Percentiles rank a stretch among this genome's conserved stretches.
phyloP scores from a whole-genome alignment of 2,113 vertebrate genomes.

The Ia io region DNA sequence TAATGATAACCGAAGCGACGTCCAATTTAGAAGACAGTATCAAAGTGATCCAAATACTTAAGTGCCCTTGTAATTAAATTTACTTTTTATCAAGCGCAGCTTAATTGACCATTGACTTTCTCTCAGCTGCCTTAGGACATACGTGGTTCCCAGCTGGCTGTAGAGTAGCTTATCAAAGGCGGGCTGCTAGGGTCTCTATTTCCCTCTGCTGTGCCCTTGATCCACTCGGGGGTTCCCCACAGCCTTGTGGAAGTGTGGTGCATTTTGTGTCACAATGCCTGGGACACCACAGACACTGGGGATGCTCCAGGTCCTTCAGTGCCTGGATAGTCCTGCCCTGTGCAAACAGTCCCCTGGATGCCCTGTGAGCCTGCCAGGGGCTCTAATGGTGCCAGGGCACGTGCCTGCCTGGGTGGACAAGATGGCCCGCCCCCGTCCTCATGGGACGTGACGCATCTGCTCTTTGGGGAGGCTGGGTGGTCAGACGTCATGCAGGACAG shows the following conservation, averaged over 20 bases:
- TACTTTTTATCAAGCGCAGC: background rate
- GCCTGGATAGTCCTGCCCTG: background rate
- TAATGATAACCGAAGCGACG: background rate
- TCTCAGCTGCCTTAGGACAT: background rate
- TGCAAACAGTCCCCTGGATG: background rate
- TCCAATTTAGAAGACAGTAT: background rate
- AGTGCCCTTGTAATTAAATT: conserved; percentile 35
- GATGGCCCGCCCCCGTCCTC: accelerated
- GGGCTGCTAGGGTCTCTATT: accelerated
- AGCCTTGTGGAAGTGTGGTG: accelerated
- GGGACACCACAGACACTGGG: background rate
- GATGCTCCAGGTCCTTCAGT: too few relatives aligned
- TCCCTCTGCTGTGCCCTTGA: background rate
- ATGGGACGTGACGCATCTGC: background rate
- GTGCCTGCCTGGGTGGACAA: background rate
- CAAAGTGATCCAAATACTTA: background rate
- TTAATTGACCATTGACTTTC: background rate
- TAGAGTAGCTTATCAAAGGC: background rate
- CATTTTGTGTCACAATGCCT: accelerated
- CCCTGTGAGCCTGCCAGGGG: background rate
- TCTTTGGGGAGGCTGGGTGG: background rate
- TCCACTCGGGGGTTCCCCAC: accelerated
- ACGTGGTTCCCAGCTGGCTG: background rate
- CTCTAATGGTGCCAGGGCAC: background rate
- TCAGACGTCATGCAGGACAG: background rate